Evolutionary conservation across 2,797 vertebrate genomes (phyloP), one percentile per base, ranked within the genome.

Genomic region (Lepidocolaptes lacrymiger): DNA sequence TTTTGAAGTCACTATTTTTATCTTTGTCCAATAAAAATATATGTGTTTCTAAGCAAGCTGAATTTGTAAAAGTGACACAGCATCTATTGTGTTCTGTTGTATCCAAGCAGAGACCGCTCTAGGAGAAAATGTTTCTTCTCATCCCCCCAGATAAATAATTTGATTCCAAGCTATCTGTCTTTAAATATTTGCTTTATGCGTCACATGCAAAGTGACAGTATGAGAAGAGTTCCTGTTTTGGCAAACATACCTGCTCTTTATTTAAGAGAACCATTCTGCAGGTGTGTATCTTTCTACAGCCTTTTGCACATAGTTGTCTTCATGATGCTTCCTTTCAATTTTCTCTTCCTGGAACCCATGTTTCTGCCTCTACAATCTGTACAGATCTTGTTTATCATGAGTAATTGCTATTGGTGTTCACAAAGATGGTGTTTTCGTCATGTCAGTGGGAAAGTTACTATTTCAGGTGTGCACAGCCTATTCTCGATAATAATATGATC

Each of bases 1-100:
- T 28, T 87, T 87, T 73, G 32, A 86, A 79, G 34, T 82, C 17
- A 48, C 73, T 88, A 54, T 88, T 95, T 93, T 88, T 88, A 46
- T 90, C 85, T 85, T 74, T 90, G 37, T 79, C 63, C 56, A 73
- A 5, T 78, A 78, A 91, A 91, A 88, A 85, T 28, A 51, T 16
- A 20, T 16, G 24, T 14, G 9, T 69, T 89, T 92, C 81, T 74
- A 46, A 92, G 84, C 28, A 83, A 85, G 81, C 18, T 46, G 37
- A 44, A 64, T 94, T 91, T 56, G 18, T 76, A 41, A 62, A 91
- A 92, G 55, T 30, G n/a, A 82, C n/a, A 43, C 30, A 54, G 12
- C 18, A 63, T 52, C 44, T 71, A 12, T 63, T 63, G 34, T 46
- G 16, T 69, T 88, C 54, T 36, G 6, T 74, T 43, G 44, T 34